These are phyloP conservation scores for Lycaon pictus DNA, from an alignment of 2,113 vertebrate genomes.

Conservation along the genomic window DNA sequence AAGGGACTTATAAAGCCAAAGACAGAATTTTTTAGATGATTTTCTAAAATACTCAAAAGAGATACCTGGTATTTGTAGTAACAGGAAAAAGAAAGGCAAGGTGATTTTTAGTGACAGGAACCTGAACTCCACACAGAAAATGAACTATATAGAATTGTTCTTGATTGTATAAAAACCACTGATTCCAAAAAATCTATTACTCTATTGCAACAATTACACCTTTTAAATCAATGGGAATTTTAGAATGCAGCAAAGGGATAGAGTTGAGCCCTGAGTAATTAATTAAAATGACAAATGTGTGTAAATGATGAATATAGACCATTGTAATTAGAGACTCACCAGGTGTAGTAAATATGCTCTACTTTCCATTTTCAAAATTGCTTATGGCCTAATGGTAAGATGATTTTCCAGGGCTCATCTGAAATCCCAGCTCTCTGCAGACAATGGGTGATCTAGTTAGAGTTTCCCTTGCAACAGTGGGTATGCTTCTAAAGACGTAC, in stretches of 20 bases:
- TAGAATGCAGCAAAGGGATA: conserved; percentile 52
- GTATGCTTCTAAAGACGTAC: background rate
- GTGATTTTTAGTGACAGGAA: background rate
- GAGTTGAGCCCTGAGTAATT: conserved; percentile 64
- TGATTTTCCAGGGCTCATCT: conserved; percentile 55
- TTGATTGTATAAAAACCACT: background rate
- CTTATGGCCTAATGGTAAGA: conserved; percentile 40
- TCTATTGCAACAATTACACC: background rate
- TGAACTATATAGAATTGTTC: background rate
- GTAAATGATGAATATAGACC: conserved; percentile 67
- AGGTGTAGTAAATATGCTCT: conserved; percentile 69
- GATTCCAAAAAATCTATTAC: background rate
- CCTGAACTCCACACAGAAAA: background rate
- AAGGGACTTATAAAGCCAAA: background rate
- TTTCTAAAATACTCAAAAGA: background rate
- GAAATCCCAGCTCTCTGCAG: conserved; percentile 59
- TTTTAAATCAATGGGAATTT: conserved; percentile 67
- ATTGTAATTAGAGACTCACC: conserved; percentile 75
- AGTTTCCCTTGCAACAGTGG: background rate
- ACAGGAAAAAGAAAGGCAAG: background rate
- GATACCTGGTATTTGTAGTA: background rate
- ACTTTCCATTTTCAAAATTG: conserved; percentile 69
- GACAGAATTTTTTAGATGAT: background rate
- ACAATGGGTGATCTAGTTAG: conserved; percentile 58
- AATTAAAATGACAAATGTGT: conserved; percentile 80